phyloP scores from a whole-genome alignment of 2,888 invertebrate species.

The Metacarcinus magister region DNA sequence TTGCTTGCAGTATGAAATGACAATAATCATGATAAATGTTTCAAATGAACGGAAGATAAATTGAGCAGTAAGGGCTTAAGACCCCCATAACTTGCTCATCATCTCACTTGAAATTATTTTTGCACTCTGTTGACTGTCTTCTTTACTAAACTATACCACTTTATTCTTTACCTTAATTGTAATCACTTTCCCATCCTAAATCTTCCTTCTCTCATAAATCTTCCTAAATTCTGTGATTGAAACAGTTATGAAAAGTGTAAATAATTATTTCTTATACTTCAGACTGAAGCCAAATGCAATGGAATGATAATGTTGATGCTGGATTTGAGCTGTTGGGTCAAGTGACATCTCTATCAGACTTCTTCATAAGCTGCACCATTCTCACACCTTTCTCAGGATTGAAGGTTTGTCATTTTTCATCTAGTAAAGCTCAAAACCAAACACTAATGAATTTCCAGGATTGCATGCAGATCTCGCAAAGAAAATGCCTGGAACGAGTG shows the following conservation, averaged over 20 bases:
- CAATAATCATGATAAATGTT: too few species aligned
- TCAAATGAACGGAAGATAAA: too few species aligned
- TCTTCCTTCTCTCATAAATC: not conserved
- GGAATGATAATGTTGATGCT: conserved; percentile 74
- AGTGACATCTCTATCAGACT: conserved; percentile 71
- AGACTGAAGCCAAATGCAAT: conserved; percentile 78
- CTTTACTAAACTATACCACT: not conserved
- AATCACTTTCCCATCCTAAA: not conserved
- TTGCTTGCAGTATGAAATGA: too few species aligned
- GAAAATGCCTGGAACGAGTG: too few species aligned
- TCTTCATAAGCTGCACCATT: conserved; percentile 77
- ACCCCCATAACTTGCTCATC: too few species aligned
- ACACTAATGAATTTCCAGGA: not conserved
- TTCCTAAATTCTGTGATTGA: not conserved
- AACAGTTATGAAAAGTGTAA: not conserved
- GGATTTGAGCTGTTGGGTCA: conserved; percentile 78
- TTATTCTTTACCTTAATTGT: not conserved
- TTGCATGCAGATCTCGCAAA: too few species aligned
- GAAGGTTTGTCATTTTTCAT: conserved; percentile 62
- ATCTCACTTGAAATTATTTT: not conserved
- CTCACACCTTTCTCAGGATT: conserved; percentile 80
- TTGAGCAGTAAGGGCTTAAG: too few species aligned
- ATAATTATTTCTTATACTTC: not conserved
- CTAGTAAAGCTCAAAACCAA: not conserved
- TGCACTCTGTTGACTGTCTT: not conserved